These are phyloP conservation scores for Pandemis cinnamomeana DNA, from an alignment of 2,888 invertebrate species.

Conservation along the genomic window DNA sequence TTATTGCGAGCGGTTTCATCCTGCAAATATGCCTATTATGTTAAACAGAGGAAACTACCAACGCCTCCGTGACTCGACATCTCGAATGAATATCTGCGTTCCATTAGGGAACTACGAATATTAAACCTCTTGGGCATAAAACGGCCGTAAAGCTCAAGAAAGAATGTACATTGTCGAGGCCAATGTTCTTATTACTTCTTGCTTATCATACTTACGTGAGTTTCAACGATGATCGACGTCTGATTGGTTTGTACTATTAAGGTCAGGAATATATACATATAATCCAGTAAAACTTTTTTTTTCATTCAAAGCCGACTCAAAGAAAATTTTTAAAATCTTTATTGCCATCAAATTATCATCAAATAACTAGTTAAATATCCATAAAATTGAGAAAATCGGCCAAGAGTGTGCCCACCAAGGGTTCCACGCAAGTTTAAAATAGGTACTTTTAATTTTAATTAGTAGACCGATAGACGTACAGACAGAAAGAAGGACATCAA, in stretches of 20 bases:
- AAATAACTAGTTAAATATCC: too few species aligned
- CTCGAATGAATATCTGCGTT: slow-evolving; percentile 49
- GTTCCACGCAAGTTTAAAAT: too few species aligned
- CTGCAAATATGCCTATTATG: slow-evolving; percentile 39
- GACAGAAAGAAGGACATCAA: too few species aligned
- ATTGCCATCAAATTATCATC: too few species aligned
- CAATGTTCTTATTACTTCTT: slow-evolving; percentile 50
- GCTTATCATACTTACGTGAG: slow-evolving; percentile 38
- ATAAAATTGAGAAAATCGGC: too few species aligned
- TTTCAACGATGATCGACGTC: slow-evolving; percentile 30
- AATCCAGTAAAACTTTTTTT: too few species aligned
- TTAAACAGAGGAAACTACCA: slow-evolving; percentile 41
- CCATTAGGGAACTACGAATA: slow-evolving; percentile 52
- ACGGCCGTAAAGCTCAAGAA: slow-evolving; percentile 51
- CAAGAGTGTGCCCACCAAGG: too few species aligned
- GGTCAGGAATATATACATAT: too few species aligned
- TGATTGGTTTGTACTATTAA: background rate
- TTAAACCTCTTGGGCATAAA: slow-evolving; percentile 54
- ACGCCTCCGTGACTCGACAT: slow-evolving; percentile 39
- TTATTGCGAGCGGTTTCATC: slow-evolving; percentile 33
- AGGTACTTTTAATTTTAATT: too few species aligned
- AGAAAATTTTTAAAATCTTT: too few species aligned
- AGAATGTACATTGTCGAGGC: slow-evolving; percentile 43
- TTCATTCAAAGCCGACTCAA: too few species aligned
- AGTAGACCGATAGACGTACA: too few species aligned